These are phyloP conservation scores for Chalcosyrphus nemorum DNA, from an alignment of 2,888 invertebrate species.

Conservation along the genomic window DNA sequence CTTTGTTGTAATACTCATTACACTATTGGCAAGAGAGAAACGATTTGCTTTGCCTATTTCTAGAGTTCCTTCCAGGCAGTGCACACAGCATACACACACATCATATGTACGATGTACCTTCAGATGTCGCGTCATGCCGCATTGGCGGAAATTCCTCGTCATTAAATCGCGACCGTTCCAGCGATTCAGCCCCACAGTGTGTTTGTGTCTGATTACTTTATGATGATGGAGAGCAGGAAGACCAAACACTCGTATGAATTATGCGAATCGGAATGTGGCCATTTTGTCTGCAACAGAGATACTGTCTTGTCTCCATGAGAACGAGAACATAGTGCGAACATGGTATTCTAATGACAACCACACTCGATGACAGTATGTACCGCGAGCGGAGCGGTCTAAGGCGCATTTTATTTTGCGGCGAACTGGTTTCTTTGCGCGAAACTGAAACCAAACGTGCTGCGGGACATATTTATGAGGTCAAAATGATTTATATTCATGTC, in stretches of 20 bases:
- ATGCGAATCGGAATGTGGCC: constrained; percentile 71
- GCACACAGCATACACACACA: constrained; percentile 18
- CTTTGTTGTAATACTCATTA: constrained; percentile 46
- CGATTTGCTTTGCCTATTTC: constrained; percentile 67
- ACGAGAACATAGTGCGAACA: constrained; percentile 69
- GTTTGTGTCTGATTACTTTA: constrained; percentile 25
- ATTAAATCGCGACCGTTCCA: constrained; percentile 71
- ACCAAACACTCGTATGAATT: constrained; percentile 58
- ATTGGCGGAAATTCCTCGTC: constrained; percentile 71
- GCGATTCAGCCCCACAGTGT: background rate
- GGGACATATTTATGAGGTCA: constrained; percentile 64
- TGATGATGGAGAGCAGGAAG: constrained; percentile 52
- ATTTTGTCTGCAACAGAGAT: constrained; percentile 49
- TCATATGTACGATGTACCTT: constrained; percentile 30
- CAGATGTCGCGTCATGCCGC: constrained; percentile 67
- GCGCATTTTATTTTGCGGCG: constrained; percentile 4
- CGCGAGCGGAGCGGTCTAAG: background rate
- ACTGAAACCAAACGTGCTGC: constrained; percentile 47
- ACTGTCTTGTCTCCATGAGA: constrained; percentile 61
- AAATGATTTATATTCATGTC: constrained; percentile 64
- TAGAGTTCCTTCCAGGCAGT: constrained; percentile 51
- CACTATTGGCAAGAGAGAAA: constrained; percentile 25
- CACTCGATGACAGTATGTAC: constrained; percentile 40
- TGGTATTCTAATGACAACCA: constrained; percentile 66
- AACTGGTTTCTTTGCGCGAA: constrained; percentile 29